Evolutionary conservation across 2,888 invertebrate genomes (phyloP).

Genomic region (Hemistola chrysoprasaria): DNA sequence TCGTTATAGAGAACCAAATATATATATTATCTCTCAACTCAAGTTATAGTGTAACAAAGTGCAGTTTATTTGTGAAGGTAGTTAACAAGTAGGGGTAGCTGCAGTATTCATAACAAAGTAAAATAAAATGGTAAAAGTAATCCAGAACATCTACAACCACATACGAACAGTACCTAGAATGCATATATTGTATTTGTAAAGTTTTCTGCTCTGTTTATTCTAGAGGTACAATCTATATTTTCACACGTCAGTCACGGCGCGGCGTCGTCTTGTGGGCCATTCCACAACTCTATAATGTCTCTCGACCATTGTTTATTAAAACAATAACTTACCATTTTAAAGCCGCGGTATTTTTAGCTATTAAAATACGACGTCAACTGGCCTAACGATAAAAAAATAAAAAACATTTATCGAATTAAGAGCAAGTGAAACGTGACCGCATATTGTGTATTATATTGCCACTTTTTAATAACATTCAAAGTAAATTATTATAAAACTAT

Average conservation of each 20-base stretch:
- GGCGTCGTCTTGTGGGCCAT: constrained; percentile 60
- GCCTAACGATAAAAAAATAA: constrained; percentile 42
- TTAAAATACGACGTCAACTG: constrained; percentile 56
- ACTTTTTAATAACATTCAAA: constrained; percentile 41
- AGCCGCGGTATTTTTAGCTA: constrained; percentile 65
- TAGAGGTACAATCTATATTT: constrained; percentile 57
- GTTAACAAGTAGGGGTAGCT: too few species aligned
- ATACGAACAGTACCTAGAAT: too few species aligned
- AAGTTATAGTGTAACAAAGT: too few species aligned
- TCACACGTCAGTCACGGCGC: constrained; percentile 61
- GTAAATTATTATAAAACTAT: constrained; percentile 47
- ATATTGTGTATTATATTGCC: constrained; percentile 31
- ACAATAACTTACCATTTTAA: constrained; percentile 75
- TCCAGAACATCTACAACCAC: too few species aligned
- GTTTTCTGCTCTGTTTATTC: constrained; percentile 24
- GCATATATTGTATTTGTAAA: too few species aligned
- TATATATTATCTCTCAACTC: too few species aligned
- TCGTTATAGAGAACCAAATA: too few species aligned
- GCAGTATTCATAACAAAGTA: too few species aligned
- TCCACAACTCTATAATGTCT: constrained; percentile 65
- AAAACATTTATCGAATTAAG: constrained; percentile 48
- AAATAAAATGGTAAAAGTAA: too few species aligned
- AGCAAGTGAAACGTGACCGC: constrained; percentile 48
- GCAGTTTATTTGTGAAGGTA: too few species aligned
- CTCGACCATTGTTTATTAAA: constrained; percentile 73